Evolutionary conservation across 2,797 vertebrate genomes (phyloP), one percentile per base, ranked within the genome.

Genomic region (Microhierax caerulescens): DNA sequence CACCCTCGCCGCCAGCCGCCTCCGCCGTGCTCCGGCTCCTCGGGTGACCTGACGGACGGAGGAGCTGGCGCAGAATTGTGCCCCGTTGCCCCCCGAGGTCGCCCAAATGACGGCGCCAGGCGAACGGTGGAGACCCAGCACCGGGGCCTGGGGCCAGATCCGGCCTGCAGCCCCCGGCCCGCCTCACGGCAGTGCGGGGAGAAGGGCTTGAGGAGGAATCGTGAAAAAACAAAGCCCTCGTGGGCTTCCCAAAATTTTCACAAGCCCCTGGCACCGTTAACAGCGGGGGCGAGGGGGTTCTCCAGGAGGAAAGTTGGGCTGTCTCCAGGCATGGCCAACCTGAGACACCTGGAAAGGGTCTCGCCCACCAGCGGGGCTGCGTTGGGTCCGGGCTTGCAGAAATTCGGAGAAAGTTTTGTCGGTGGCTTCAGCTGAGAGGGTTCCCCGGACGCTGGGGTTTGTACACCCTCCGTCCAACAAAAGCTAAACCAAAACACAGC

Each of bases 331-430:
- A 14, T 0, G 32, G 24, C 43, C 23, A 23, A 5, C 27, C 9
- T 8, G 1, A n/a, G 28, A 12, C 24, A 16, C 15, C 27, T 51
- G 4, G 8, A 69, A 64, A 45, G 20, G 13, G 36, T 30, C 70
- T 48, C 4, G 0, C 45, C 50, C 45, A 60, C 4, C 3, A 7
- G 32, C 1, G 0, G 10, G 28, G 24, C 45, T 22, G 0, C 18
- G 22, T 20, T 45, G 43, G 48, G 37, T 61, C 27, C 2, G 0
- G 20, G 41, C 61, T 70, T 16, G 1, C 51, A 8, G 64, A 68
- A 51, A 28, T 70, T n/a, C 8, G 47, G 41, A 25, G 28, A 8
- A 4, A 54, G 30, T 23, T 47, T 51, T 39, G 65, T 25, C 2
- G 0, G 25, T 56, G 43, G 2, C 45, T 82, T 75, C 50, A 36